These are phyloP conservation scores for Blera fallax DNA, from an alignment of 2,888 invertebrate genomes.

Conservation along the genomic window DNA sequence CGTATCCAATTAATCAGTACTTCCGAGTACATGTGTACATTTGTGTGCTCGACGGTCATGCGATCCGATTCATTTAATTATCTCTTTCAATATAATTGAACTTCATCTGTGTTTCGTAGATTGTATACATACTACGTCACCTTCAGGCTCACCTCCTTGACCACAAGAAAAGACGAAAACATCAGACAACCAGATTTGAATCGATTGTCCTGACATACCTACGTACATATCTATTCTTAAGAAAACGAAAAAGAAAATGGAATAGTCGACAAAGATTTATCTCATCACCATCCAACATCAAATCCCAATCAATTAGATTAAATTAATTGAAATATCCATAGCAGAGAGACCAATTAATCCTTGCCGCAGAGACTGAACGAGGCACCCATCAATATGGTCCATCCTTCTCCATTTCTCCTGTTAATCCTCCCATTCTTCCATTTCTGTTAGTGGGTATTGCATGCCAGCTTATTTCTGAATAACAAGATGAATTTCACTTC, in stretches of 20 bases:
- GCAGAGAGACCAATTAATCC: constrained; percentile 53
- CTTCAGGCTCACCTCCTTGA: background rate
- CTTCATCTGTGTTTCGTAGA: background rate
- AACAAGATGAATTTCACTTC: constrained; percentile 64
- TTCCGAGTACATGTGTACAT: no score
- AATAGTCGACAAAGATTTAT: constrained; percentile 54
- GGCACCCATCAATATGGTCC: constrained; percentile 57
- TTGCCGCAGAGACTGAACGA: constrained; percentile 14
- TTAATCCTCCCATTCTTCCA: constrained; percentile 22
- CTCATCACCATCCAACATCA: constrained; percentile 49
- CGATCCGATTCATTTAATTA: constrained; percentile 22
- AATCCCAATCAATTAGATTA: constrained; percentile 70
- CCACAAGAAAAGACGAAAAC: constrained; percentile 39
- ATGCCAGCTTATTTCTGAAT: constrained; percentile 59
- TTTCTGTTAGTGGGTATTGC: constrained; percentile 17
- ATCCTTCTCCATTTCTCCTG: constrained; percentile 19
- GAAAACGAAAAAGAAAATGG: background rate
- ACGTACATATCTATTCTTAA: no score
- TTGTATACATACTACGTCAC: background rate
- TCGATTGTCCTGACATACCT: background rate
- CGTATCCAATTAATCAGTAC: no score
- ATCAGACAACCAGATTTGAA: background rate
- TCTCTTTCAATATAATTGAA: background rate
- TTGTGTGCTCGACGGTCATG: no score
- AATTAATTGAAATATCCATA: constrained; percentile 70